Conservation (phyloP, 2,113 vertebrate species). For the Asarcornis scutulata region DNA sequence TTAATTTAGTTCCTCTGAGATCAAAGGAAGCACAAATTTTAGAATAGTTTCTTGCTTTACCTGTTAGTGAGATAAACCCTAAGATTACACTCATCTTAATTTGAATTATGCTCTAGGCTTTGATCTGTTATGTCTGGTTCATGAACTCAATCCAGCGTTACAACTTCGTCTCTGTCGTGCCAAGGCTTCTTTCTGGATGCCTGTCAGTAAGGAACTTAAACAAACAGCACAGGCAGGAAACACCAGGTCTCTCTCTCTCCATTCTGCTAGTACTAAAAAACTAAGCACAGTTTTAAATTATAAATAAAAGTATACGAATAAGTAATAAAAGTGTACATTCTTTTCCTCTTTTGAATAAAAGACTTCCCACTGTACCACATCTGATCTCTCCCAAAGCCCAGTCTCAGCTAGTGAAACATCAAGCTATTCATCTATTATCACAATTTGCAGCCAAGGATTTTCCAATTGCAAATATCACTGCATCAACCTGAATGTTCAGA, state of each 20-base stretch:
- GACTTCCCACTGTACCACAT: background rate
- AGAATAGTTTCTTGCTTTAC: background rate
- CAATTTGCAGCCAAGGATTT: background rate
- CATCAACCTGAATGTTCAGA: background rate
- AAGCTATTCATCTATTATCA: no score
- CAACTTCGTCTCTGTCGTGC: background rate
- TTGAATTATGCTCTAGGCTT: background rate
- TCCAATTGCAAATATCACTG: background rate
- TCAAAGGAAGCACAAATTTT: conserved; percentile 41
- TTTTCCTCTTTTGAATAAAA: background rate
- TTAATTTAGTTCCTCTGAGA: background rate
- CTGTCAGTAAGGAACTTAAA: background rate
- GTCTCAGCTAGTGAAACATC: background rate
- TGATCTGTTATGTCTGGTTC: conserved; percentile 28
- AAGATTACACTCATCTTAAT: conserved; percentile 10
- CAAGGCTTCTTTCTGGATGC: background rate
- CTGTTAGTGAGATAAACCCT: conserved; percentile 18
- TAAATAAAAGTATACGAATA: background rate
- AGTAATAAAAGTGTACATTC: background rate
- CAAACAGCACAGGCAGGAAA: background rate
- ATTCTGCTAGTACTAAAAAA: background rate
- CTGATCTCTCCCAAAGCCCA: background rate
- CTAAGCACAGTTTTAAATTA: background rate
- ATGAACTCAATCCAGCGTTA: background rate
- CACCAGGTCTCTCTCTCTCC: background rate